Base-by-base conservation (phyloP, 23 tunicate genomes). In the Aplidium turbinatum region DNA sequence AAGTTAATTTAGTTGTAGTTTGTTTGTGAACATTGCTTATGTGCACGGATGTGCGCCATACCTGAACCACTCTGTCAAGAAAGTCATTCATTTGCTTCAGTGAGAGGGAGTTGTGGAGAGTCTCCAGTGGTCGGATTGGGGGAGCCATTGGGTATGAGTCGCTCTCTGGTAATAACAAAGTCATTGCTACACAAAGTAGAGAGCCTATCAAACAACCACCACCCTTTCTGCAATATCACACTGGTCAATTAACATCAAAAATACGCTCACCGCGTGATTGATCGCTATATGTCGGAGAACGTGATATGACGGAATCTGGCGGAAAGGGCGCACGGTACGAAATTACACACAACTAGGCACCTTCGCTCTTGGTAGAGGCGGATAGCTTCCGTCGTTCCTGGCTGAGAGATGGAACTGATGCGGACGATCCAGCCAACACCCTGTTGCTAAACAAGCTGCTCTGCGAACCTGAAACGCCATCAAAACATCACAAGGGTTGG, bases 21-120 rank as follows among this genome's bases (percentile, higher is more conserved):
- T n/a, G n/a, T n/a, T n/a, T n/a, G n/a, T n/a, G n/a, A n/a, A n/a
- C n/a, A n/a, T n/a, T n/a, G n/a, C n/a, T n/a, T n/a, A n/a, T n/a
- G n/a, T n/a, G n/a, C n/a, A n/a, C n/a, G n/a, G n/a, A n/a, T n/a
- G n/a, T n/a, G n/a, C n/a, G n/a, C n/a, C n/a, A n/a, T n/a, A n/a
- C n/a, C n/a, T n/a, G n/a, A n/a, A 79, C 78, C 38, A 91, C 77
- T 45, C 36, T 79, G 47, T 91, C 86, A 7, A 91, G 74, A 58
- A 91, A 91, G 48, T 84, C 86, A 47, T 91, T 84, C 91, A 91
- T 84, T 66, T 86, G 93, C 60, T 86, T 85, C 70, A 93, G 58
- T 19, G 93, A 85, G 33, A 93, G 78, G 3, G 94, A 93, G 58
- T 93, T 93, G 75, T 93, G 98, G 31, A 93, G 61, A 29, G 98